Base-by-base conservation (phyloP, 2,113 vertebrate genomes). In the Myodes glareolus region DNA sequence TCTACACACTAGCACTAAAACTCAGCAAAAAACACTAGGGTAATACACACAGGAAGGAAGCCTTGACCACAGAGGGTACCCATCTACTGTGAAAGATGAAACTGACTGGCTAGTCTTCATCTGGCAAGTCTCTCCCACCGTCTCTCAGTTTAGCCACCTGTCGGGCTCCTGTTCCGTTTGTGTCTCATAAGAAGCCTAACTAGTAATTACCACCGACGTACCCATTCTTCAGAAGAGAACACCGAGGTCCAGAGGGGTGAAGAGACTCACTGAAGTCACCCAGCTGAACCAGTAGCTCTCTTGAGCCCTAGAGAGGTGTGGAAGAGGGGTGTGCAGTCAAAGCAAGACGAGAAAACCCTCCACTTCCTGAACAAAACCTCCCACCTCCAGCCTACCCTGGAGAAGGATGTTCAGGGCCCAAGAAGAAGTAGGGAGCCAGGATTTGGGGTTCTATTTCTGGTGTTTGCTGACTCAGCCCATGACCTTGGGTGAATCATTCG, bases 401-500 rank as follows among this genome's bases (percentile, higher is more conserved):
- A 63, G 61, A 70, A 85, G 76, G 36, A 77, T 67, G 29, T 23
- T 4, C 42, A 73, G 55, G 80, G 47, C 13, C 16, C 4, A 23
- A 76, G 82, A 47, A 52, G 63, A 55, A 17, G 16, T 31, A 36
- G 88, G 92, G 92, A 90, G 80, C 42, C 92, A 63, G 72, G 90
- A 84, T 80, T 94, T 0, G 7, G 93, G 94, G 93, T 82, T 95
- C 95, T 96, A 96, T 95, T 97, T 92, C 88, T 96, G 95, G 94
- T n/a, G 70, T 77, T 80, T 33, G 88, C 98, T 97, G 97, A 98
- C 93, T 98, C 97, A 98, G 97, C 87, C 91, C 16, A 7, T 97
- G 97, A 97, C 97, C 96, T 96, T 97, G 96, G 90, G 78, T 98
- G 98, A 98, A 88, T 98, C 97, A 97, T 68, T 92, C 31, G 33